Base-by-base conservation (phyloP, 2,797 vertebrate genomes). In the Pantherophis alleghaniensis region DNA sequence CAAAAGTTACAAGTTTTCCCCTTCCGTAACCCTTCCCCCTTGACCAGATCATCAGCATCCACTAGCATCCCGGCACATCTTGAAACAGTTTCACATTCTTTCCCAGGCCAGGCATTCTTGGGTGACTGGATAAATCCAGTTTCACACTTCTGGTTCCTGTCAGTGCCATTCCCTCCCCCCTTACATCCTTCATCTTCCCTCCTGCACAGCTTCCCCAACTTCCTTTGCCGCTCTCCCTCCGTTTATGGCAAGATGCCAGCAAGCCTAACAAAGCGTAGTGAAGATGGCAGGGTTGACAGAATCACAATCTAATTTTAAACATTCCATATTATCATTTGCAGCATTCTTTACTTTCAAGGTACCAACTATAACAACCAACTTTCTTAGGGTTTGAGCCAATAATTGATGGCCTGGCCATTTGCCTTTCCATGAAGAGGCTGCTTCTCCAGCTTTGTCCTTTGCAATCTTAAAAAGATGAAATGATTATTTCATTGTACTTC, bases 401-500 rank as follows among this genome's bases (percentile, higher is more conserved):
- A 57, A 74, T 59, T 32, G 60, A 32, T 51, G 56, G 4, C 89
- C 53, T 47, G 18, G 26, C 83, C 53, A 69, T 69, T 55, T n/a
- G 32, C 88, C 59, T 86, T 59, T 22, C 55, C 11, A 20, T 59
- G 63, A 28, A 55, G 20, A 32, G 37, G 7, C 12, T 51, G 63
- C 22, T 59, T 1, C 61, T 26, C 86, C 57, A 37, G 24, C 26
- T 59, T 86, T 88, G 37, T 59, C 61, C 26, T 93, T 69, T 51
- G 60, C 18, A 90, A n/a, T 74, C 11, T 12, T 69, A 32, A 57
- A 59, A 93, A 63, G 61, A 24, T 74, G 28, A 32, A 74, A 9
- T n/a, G 87, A 91, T 91, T 88, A 93, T 60, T 93, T 89, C 61
- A 57, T 32, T 63, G 87, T 89, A 83, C 57, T 89, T 88, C 32